Conservation (phyloP, 2,113 vertebrate species). For the Dendrocopos noguchii region DNA sequence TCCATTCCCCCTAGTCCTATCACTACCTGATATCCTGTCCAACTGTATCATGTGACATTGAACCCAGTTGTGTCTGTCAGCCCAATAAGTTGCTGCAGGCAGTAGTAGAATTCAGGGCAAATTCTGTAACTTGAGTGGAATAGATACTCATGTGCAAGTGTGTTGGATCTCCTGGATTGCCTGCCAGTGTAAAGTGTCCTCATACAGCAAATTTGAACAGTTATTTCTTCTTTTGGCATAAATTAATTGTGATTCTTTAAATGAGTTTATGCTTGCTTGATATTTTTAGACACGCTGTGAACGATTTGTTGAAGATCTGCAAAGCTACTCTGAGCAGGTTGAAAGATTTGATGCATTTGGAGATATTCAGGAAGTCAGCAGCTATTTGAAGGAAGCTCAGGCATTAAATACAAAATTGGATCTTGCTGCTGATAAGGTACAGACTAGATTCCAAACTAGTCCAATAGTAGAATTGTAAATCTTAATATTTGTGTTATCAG, state of each 20-base stretch:
- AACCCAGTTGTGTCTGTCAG: background rate
- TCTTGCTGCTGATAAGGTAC: constrained; percentile 83
- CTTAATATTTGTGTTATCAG: background rate
- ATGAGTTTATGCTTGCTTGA: background rate
- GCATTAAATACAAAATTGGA: constrained; percentile 82
- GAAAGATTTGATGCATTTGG: constrained; percentile 81
- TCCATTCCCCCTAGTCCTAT: no score
- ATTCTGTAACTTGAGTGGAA: background rate
- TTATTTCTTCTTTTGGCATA: background rate
- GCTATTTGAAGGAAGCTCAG: constrained; percentile 87
- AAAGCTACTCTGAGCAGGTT: constrained; percentile 80
- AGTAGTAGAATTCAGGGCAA: background rate
- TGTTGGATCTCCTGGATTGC: background rate
- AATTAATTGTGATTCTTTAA: background rate
- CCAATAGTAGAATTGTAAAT: background rate
- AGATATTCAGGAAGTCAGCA: constrained; percentile 79
- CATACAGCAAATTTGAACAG: background rate
- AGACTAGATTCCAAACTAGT: background rate
- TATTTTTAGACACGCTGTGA: constrained; percentile 78
- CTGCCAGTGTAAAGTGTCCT: background rate
- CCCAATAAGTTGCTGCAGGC: background rate
- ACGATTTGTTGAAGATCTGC: constrained; percentile 83
- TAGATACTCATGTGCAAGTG: background rate
- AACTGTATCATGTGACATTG: background rate
- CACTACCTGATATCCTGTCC: no score